phyloP scores from a whole-genome alignment of 2,113 vertebrate species.

The Cinclus mexicanus region DNA sequence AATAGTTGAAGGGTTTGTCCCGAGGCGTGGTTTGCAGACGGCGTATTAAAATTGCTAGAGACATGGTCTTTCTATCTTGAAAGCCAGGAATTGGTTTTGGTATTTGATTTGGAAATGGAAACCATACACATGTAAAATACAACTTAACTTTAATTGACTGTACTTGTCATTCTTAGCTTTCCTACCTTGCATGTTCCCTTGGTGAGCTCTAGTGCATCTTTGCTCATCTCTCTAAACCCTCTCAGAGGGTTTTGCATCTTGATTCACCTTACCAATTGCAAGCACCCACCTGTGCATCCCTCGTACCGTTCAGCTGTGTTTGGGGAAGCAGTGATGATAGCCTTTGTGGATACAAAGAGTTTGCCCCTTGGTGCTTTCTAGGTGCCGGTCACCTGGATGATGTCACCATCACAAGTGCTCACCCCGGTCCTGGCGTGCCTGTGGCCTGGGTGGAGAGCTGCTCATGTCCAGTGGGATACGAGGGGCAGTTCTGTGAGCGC shows the following conservation, averaged over 20 bases:
- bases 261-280: not conserved
- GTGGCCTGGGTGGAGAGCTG: slow-evolving; percentile 93
- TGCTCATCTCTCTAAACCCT: not conserved
- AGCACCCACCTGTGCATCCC: not conserved
- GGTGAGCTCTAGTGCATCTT: not conserved
- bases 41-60: not conserved
- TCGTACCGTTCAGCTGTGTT: rapidly evolving
- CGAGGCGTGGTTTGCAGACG: rapidly evolving
- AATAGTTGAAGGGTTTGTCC: not conserved
- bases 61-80: not conserved
- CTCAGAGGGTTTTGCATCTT: not conserved
- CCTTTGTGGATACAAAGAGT: not conserved
- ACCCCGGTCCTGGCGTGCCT: slow-evolving; percentile 73
- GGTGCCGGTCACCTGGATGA: slow-evolving; percentile 90
- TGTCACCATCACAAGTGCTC: slow-evolving; percentile 84
- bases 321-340: rapidly evolving
- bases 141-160: not conserved
- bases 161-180: not conserved
- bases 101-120: slow-evolving; percentile 10
- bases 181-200: not conserved
- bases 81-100: not conserved
- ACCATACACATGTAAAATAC: not conserved
- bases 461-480: slow-evolving; percentile 87
- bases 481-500: slow-evolving; percentile 91
- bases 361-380: slow-evolving; percentile 7